Percentiles rank a stretch among this genome's conserved stretches.
Evolutionary conservation across 2,797 vertebrate species (phyloP).

Genomic region (Sphenodon punctatus): DNA sequence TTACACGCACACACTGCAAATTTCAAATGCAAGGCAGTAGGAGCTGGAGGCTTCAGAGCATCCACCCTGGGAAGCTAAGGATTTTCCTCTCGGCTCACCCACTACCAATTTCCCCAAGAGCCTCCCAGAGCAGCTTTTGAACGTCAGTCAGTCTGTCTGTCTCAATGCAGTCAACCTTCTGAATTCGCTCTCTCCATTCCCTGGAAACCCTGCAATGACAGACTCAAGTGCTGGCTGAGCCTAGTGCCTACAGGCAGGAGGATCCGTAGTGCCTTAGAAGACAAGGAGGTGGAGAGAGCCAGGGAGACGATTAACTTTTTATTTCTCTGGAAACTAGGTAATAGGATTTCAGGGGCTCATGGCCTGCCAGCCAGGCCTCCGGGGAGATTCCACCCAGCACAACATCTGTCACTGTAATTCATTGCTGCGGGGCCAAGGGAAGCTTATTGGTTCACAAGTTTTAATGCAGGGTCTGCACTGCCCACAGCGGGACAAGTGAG

Average conservation of each 20-base stretch:
- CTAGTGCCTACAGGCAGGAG: neutral
- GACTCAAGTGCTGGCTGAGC: neutral
- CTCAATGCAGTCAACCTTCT: neutral
- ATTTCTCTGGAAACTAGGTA: slow-evolving; percentile 56
- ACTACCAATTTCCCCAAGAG: neutral
- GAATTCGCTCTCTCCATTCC: neutral
- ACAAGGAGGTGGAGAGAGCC: slow-evolving; percentile 9
- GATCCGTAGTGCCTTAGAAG: neutral
- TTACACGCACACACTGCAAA: neutral
- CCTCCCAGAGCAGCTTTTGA: neutral
- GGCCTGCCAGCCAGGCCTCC: neutral
- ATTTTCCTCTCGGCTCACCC: neutral
- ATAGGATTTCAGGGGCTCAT: slow-evolving; percentile 63
- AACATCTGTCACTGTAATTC: slow-evolving; percentile 49
- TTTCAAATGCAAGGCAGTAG: neutral
- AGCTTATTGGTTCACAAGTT: neutral
- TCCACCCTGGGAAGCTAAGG: neutral
- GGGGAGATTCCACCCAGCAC: neutral
- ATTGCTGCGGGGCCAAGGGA: neutral
- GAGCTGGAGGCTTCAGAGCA: fast-evolving
- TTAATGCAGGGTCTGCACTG: neutral
- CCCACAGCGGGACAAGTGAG: neutral
- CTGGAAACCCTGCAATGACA: neutral
- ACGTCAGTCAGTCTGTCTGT: neutral
- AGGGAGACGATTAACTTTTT: slow-evolving; percentile 57